Evolutionary conservation across 2,113 vertebrate genomes (phyloP).

Genomic region (Halcyon senegalensis): DNA sequence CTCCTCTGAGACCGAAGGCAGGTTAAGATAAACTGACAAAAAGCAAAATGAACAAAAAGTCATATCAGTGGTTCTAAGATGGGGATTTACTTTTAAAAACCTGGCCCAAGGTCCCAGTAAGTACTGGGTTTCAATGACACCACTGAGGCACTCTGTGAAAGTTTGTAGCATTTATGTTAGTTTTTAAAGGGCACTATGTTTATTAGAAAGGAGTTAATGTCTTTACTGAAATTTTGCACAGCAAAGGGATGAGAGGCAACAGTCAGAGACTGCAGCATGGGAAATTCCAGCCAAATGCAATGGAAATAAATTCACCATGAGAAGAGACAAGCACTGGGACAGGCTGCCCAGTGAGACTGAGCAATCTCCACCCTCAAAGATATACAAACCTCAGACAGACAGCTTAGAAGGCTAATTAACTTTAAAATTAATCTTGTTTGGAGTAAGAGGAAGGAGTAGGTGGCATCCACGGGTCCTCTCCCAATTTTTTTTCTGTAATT

Average conservation of each 20-base stretch:
- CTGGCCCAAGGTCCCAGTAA: neutral
- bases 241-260: neutral
- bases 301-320: neutral
- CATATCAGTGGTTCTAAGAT: neutral
- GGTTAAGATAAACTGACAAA: neutral
- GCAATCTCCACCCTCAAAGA: fast-evolving
- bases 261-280: neutral
- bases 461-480: neutral
- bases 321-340: neutral
- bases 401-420: neutral
- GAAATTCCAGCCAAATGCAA: neutral
- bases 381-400: neutral
- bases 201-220: neutral
- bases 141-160: neutral
- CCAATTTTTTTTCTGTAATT: neutral
- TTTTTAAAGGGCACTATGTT: neutral
- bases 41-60: neutral
- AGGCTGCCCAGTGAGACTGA: neutral
- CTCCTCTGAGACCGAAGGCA: neutral
- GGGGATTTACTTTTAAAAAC: neutral
- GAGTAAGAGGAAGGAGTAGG: neutral
- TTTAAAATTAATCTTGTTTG: neutral
- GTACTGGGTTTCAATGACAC: neutral
- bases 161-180: neutral
- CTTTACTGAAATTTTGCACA: neutral